Conservation (phyloP, 1,140 invertebrate species). For the Papilio machaon region DNA sequence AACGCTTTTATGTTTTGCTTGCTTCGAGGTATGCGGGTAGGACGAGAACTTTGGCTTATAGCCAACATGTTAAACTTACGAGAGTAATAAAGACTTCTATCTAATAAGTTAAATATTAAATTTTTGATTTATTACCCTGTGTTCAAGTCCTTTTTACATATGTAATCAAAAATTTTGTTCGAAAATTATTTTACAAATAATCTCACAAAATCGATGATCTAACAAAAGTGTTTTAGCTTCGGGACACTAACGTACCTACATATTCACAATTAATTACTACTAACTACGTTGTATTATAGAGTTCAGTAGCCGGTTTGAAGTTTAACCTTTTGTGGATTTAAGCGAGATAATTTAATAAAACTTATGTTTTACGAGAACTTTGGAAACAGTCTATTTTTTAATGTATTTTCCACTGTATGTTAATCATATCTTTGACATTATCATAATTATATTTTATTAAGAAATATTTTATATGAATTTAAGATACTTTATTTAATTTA, state of each 20-base stretch:
- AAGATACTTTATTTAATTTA: too few relatives aligned
- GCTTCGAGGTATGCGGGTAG: neutral
- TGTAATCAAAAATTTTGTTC: neutral
- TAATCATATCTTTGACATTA: too few relatives aligned
- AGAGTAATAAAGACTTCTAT: conserved; percentile 4
- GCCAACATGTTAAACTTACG: conserved; percentile 22
- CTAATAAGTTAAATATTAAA: conserved; percentile 1
- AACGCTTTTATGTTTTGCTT: conserved; percentile 3
- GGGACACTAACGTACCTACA: too few relatives aligned
- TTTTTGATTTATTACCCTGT: neutral
- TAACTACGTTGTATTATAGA: too few relatives aligned
- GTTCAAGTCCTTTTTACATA: neutral
- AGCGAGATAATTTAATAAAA: neutral
- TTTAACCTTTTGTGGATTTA: neutral
- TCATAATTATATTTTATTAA: too few relatives aligned
- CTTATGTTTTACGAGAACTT: neutral
- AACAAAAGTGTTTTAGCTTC: too few relatives aligned
- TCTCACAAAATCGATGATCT: too few relatives aligned
- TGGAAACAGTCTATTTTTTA: neutral
- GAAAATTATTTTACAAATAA: too few relatives aligned
- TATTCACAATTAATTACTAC: too few relatives aligned
- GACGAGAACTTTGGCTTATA: neutral
- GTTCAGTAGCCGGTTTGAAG: neutral
- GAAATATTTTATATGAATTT: too few relatives aligned
- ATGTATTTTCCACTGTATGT: too few relatives aligned